Base-by-base conservation (phyloP, 2,888 invertebrate genomes). In the Meteorus colon region DNA sequence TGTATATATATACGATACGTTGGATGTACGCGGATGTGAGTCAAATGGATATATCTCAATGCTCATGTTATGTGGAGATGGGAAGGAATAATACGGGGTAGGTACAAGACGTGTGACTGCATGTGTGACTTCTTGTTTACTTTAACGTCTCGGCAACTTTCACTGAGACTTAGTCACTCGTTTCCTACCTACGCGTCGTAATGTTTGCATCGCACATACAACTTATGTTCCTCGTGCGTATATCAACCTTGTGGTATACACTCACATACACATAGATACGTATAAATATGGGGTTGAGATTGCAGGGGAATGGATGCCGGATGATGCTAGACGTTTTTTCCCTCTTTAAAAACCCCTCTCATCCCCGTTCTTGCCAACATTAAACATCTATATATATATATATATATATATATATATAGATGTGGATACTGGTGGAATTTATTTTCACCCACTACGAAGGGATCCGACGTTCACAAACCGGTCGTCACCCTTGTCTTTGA, bases 181-280 rank as follows among this genome's bases (percentile, higher is more conserved):
- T 79, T 79, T 74, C 75, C 74, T 74, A 62, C 77, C 59, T 72
- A 75, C 76, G 71, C 78, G 78, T 77, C 73, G 82, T 80, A 80
- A 81, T 89, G 86, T 89, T 89, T 89, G 85, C 87, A 79, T 84
- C 75, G 80, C 80, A 82, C 84, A 89, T 85, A 88, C 87, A 87
- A 84, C 85, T 85, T 83, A 86, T 88, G 87, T 88, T 86, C 86
- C 86, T 84, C 84, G 84, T 82, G 84, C 82, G 84, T 84, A 83
- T 84, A 84, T 85, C 85, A 82, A 81, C 82, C 81, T 81, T 80
- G 81, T 82, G 81, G 81, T 81, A 76, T 77, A 77, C 78, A 79
- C 78, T 76, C 77, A 76, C 78, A 70, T 24, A 1, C 14, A 62
- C 63, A 65, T 73, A 66, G 55, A 74, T 65, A 51, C 69, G 78